These are phyloP conservation scores for Pristionchus japonicus DNA, from an alignment of 2,888 invertebrate genomes.

Conservation along the genomic window DNA sequence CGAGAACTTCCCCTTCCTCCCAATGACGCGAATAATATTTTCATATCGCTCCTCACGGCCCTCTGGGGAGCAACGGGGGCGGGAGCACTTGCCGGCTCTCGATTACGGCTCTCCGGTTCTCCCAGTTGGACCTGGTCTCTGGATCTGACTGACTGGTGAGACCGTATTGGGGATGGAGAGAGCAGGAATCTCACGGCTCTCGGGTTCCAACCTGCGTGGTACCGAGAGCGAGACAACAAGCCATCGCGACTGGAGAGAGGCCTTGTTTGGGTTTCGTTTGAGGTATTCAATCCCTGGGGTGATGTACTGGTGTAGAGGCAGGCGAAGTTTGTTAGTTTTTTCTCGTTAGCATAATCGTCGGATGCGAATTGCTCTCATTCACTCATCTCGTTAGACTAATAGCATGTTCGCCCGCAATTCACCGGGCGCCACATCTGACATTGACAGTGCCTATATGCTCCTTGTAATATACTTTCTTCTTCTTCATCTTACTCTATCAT, in stretches of 20 bases:
- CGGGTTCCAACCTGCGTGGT: neutral
- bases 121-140: too few relatives aligned
- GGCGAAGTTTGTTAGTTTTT: neutral
- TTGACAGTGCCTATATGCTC: too few relatives aligned
- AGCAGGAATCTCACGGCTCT: neutral
- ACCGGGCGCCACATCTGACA: too few relatives aligned
- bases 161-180: neutral
- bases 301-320: neutral
- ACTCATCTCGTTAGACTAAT: too few relatives aligned
- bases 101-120: too few relatives aligned
- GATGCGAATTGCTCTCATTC: too few relatives aligned
- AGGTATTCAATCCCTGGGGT: too few relatives aligned
- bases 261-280: neutral
- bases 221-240: neutral
- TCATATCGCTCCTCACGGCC: neutral
- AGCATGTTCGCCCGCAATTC: too few relatives aligned
- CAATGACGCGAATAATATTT: neutral
- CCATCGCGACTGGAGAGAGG: neutral
- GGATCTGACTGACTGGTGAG: too few relatives aligned
- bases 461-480: too few relatives aligned
- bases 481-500: too few relatives aligned
- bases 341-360: neutral
- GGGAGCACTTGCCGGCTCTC: neutral
- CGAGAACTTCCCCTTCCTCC: neutral
- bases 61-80: neutral